Conservation (phyloP, 2,797 vertebrate genomes). For the Channallabes apus region DNA sequence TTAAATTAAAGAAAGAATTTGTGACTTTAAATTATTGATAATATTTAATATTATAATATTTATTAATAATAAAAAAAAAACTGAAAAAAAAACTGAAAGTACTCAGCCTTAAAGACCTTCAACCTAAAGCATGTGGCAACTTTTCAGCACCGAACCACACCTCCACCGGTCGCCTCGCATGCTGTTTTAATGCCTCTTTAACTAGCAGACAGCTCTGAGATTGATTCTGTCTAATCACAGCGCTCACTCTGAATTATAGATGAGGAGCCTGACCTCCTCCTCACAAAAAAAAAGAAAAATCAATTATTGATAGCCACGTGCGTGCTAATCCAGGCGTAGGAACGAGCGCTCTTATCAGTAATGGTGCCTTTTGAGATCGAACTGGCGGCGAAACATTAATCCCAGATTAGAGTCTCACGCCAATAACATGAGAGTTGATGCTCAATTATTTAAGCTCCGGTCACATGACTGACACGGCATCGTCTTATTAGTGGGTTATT, state of each 20-base stretch:
- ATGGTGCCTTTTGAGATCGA: conserved; percentile 15
- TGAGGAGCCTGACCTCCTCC: conserved; percentile 34
- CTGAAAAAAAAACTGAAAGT: too few relatives aligned
- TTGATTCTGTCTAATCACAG: conserved; percentile 27
- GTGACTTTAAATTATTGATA: too few relatives aligned
- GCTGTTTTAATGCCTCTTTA: conserved; percentile 54
- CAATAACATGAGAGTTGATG: conserved; percentile 6
- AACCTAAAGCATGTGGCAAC: neutral
- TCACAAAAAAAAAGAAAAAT: conserved; percentile 18
- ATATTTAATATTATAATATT: neutral
- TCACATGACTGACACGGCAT: neutral
- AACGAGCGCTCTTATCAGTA: conserved; percentile 26
- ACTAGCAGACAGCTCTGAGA: conserved; percentile 29
- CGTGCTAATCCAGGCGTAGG: conserved; percentile 28
- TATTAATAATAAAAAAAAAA: neutral
- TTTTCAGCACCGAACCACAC: neutral
- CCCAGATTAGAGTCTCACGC: conserved; percentile 14
- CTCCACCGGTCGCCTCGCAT: neutral
- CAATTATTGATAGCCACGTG: conserved; percentile 38
- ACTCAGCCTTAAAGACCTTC: too few relatives aligned
- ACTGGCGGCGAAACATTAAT: conserved; percentile 30
- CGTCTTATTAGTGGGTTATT: neutral
- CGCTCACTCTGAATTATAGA: conserved; percentile 41
- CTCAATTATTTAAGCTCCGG: neutral
- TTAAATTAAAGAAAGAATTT: too few relatives aligned